Evolutionary conservation across 1,140 invertebrate genomes (phyloP).

Genomic region (Hylyphantes graminicola): DNA sequence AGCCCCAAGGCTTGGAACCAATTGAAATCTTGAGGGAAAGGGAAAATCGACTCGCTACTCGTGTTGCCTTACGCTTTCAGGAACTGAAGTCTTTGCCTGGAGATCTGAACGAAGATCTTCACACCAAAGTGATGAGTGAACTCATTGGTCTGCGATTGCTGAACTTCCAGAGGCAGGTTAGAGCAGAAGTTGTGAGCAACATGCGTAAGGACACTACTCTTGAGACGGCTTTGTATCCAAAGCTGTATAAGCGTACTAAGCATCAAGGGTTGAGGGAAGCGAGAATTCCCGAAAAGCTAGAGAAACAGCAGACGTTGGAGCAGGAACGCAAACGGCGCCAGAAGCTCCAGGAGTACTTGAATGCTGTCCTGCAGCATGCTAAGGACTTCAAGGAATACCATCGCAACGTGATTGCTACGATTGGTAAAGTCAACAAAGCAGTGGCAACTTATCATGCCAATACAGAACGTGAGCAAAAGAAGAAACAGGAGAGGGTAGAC

Average conservation of each 20-base stretch:
- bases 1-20: conserved; percentile 94
- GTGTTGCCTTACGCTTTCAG: conserved; percentile 87
- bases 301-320: conserved; percentile 98
- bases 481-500: conserved; percentile 98
- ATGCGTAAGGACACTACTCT: conserved; percentile 93
- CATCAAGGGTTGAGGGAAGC: conserved; percentile 94
- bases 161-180: conserved; percentile 91
- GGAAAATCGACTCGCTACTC: conserved; percentile 84
- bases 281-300: conserved; percentile 95
- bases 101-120: conserved; percentile 89
- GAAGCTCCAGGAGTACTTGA: conserved; percentile 96
- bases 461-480: conserved; percentile 98
- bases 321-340: conserved; percentile 94
- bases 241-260: conserved; percentile 96
- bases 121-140: conserved; percentile 94
- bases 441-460: conserved; percentile 97
- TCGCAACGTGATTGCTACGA: conserved; percentile 85
- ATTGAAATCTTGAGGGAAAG: conserved; percentile 91
- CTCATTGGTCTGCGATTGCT: conserved; percentile 89
- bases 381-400: conserved; percentile 98
- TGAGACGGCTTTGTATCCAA: conserved; percentile 96
- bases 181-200: conserved; percentile 80
- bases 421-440: conserved; percentile 92
- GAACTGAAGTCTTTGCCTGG: conserved; percentile 84
- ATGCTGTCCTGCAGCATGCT: conserved; percentile 93